phyloP scores from a whole-genome alignment of 2,113 vertebrate species.

The Stegastes partitus region DNA sequence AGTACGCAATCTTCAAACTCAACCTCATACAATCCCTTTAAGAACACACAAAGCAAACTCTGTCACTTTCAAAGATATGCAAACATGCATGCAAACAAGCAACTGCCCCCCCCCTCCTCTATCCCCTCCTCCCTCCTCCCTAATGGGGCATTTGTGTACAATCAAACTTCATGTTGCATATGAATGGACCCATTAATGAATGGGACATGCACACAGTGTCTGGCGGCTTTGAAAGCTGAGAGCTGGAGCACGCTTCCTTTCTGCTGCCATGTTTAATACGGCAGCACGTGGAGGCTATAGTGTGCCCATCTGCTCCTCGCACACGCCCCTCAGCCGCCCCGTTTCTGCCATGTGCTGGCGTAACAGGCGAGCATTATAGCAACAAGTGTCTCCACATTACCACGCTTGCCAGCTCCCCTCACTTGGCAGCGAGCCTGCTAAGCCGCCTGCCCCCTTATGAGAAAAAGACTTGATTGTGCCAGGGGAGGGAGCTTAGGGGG shows the following conservation, averaged over 20 bases:
- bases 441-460: constrained; percentile 80
- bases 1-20: constrained; percentile 11
- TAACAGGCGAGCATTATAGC: constrained; percentile 83
- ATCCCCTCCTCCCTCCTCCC: too few species aligned
- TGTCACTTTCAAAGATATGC: constrained; percentile 57
- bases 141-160: constrained; percentile 80
- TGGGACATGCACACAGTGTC: constrained; percentile 61
- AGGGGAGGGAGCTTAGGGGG: constrained; percentile 75
- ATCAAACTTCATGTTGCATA: constrained; percentile 80
- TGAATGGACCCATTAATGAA: constrained; percentile 82
- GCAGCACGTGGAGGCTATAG: constrained; percentile 72
- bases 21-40: constrained; percentile 28
- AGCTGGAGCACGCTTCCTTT: constrained; percentile 65
- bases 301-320: constrained; percentile 71
- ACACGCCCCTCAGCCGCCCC: constrained; percentile 44
- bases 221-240: constrained; percentile 66
- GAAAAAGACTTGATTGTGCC: constrained; percentile 87
- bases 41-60: constrained; percentile 33
- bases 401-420: constrained; percentile 81
- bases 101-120: constrained; percentile 45
- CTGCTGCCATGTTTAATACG: constrained; percentile 65
- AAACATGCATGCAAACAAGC: constrained; percentile 60
- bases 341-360: constrained; percentile 69
- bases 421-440: constrained; percentile 85
- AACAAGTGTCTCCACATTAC: constrained; percentile 87